phyloP scores from a whole-genome alignment of 2,113 vertebrate species.

The Brevimyrus niger region DNA sequence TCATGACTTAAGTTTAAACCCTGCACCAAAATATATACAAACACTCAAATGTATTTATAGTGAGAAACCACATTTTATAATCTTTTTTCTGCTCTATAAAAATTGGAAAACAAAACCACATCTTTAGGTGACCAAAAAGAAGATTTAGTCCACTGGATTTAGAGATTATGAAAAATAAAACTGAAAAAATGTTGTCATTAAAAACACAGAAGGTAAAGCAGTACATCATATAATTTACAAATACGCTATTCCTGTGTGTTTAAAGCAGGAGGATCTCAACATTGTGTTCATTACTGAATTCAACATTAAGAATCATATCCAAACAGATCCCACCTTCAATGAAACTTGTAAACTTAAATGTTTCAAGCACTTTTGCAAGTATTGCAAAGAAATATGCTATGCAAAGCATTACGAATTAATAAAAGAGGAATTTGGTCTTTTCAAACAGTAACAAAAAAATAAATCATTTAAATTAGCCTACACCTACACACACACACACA shows the following conservation, averaged over 20 bases:
- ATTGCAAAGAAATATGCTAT: neutral
- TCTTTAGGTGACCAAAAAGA: conserved; percentile 3
- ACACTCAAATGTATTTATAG: conserved; percentile 24
- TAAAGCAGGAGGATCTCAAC: conserved; percentile 7
- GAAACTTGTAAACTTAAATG: neutral
- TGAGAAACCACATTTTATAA: conserved; percentile 15
- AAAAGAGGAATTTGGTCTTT: neutral
- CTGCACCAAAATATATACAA: conserved; percentile 21
- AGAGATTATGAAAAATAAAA: conserved; percentile 16
- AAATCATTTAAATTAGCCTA: conserved; percentile 5
- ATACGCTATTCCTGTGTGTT: neutral
- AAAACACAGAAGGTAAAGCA: conserved; percentile 4
- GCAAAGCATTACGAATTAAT: neutral
- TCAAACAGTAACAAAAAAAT: neutral
- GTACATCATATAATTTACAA: conserved; percentile 6
- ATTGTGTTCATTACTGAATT: conserved; percentile 1
- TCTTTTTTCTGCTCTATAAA: conserved; percentile 20
- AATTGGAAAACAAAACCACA: conserved; percentile 17
- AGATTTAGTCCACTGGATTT: conserved; percentile 15
- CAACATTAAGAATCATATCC: neutral
- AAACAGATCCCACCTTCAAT: neutral
- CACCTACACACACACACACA: neutral
- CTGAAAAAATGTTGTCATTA: neutral
- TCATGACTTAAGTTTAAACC: conserved; percentile 16
- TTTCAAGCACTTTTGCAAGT: neutral